Evolutionary conservation across 2,797 vertebrate genomes (phyloP).

Genomic region (Enteromius viviparus): DNA sequence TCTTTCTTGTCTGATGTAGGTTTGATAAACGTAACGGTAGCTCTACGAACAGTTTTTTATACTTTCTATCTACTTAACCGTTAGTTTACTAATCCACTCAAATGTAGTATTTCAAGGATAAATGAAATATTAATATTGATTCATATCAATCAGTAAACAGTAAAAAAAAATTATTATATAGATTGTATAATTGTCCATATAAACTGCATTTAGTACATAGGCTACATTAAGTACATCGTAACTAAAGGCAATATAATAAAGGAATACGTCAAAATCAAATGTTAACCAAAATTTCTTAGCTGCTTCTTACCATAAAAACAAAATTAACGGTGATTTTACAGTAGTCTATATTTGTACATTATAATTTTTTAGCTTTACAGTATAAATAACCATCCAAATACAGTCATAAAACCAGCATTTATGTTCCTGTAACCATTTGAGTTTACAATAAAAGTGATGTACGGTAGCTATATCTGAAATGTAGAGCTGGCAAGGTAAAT

Average conservation of each 20-base stretch:
- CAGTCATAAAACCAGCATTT: conserved; percentile 7
- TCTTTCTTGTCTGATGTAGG: not conserved
- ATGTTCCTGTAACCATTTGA: not conserved
- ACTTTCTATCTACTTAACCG: not conserved
- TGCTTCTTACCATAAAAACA: not conserved
- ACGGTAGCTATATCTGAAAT: not conserved
- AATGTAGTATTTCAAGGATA: too few relatives aligned
- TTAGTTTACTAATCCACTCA: not conserved
- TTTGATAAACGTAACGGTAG: not conserved
- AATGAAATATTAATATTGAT: not conserved
- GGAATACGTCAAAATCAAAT: not conserved
- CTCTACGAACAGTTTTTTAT: not conserved
- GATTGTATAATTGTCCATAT: not conserved
- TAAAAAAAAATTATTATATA: not conserved
- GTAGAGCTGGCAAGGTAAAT: not conserved
- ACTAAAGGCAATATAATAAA: not conserved
- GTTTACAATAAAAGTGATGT: not conserved
- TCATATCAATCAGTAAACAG: not conserved
- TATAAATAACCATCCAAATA: not conserved
- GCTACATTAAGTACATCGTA: not conserved
- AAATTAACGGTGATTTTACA: not conserved
- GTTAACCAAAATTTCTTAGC: not conserved
- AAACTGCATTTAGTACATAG: not conserved
- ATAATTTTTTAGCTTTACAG: not conserved
- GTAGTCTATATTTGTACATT: not conserved